A percentile compares a stretch with the other conserved stretches of the same genome.
phyloP scores from a whole-genome alignment of 1,140 invertebrate species.

The Dendroctonus valens region DNA sequence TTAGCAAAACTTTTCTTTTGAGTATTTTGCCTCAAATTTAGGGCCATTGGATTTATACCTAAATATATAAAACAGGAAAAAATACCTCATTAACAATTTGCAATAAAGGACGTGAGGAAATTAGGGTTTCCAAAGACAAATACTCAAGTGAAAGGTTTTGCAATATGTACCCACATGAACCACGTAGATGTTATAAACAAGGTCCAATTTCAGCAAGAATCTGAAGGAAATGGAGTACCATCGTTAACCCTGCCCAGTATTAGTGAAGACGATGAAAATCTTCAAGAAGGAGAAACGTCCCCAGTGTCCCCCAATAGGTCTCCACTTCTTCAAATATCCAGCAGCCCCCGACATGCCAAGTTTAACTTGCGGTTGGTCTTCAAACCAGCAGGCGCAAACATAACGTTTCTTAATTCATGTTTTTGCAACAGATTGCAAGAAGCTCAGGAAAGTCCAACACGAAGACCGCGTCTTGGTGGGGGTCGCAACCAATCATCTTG shows the following conservation, averaged over 20 bases:
- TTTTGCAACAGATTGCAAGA: slow-evolving; percentile 45
- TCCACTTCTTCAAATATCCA: slow-evolving; percentile 54
- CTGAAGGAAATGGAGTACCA: slow-evolving; percentile 75
- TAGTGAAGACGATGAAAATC: slow-evolving; percentile 88
- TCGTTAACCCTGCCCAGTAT: slow-evolving; percentile 84
- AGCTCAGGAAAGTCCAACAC: slow-evolving; percentile 41
- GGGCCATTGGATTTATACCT: too few relatives aligned
- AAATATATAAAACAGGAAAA: too few relatives aligned
- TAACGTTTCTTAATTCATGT: not conserved
- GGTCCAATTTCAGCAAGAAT: slow-evolving; percentile 60
- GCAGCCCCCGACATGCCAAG: slow-evolving; percentile 67
- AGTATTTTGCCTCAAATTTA: too few relatives aligned
- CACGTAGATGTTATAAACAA: too few relatives aligned
- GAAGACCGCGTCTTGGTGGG: slow-evolving; percentile 43
- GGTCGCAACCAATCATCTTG: slow-evolving; percentile 49
- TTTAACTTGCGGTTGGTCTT: slow-evolving; percentile 58
- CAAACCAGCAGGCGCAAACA: not conserved
- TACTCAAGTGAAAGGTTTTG: too few relatives aligned
- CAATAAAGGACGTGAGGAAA: too few relatives aligned
- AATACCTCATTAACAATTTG: too few relatives aligned
- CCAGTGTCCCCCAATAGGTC: slow-evolving; percentile 61
- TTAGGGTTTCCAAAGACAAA: too few relatives aligned
- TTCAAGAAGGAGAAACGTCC: slow-evolving; percentile 65
- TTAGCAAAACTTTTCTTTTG: too few relatives aligned
- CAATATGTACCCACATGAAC: not conserved